Percentiles rank a stretch among this genome's conserved stretches.
phyloP scores from a whole-genome alignment of 2,113 vertebrate genomes.

The Epinephelus cyanopodus region DNA sequence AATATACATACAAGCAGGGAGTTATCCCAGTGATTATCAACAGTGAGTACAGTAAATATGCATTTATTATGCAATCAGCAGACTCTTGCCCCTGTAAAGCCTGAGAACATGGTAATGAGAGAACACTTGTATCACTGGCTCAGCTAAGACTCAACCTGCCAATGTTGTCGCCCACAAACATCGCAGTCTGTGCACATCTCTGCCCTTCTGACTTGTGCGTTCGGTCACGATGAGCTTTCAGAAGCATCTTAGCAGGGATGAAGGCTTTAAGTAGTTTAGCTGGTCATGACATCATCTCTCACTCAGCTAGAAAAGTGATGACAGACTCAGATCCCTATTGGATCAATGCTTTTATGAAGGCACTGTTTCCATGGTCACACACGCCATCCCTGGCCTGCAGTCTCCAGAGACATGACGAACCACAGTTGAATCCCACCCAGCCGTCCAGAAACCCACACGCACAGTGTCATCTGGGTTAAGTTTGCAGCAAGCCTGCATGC shows the following conservation, averaged over 20 bases:
- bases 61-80: conserved; percentile 59
- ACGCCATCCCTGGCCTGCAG: conserved; percentile 50
- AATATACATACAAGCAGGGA: conserved; percentile 16
- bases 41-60: conserved; percentile 6
- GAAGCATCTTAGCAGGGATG: conserved; percentile 58
- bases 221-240: conserved; percentile 48
- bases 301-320: conserved; percentile 67
- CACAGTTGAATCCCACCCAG: conserved; percentile 29
- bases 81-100: conserved; percentile 31
- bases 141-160: conserved; percentile 15
- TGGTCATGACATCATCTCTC: conserved; percentile 79
- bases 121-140: conserved; percentile 12
- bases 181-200: conserved; percentile 44
- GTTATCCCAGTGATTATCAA: conserved; percentile 32
- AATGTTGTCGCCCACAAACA: conserved; percentile 31
- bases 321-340: conserved; percentile 64
- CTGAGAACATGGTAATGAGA: conserved; percentile 47
- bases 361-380: conserved; percentile 79
- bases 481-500: conserved; percentile 2
- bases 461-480: neutral
- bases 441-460: conserved; percentile 44
- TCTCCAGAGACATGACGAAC: conserved; percentile 54
- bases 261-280: conserved; percentile 69
- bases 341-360: conserved; percentile 71
- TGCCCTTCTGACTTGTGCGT: conserved; percentile 34